Percentiles rank a stretch among this genome's conserved stretches.
phyloP scores from a whole-genome alignment of 2,797 vertebrate genomes.

The Eulemur rubriventer region DNA sequence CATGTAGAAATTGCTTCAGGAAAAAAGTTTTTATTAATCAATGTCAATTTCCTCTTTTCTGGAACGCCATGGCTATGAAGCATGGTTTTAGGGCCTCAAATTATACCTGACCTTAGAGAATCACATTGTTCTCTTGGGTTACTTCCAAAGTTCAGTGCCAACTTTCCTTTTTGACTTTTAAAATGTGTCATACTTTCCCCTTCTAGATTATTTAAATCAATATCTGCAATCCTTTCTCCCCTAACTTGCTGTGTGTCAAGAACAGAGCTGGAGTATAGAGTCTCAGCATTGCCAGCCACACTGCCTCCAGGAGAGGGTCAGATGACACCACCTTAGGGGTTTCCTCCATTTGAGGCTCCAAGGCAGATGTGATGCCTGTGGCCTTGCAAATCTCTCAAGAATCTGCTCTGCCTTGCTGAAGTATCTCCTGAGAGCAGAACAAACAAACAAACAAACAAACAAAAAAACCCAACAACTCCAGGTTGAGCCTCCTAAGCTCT shows the following conservation, averaged over 20 bases:
- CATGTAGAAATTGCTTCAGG: not conserved
- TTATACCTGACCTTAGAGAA: not conserved
- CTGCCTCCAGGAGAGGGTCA: not conserved
- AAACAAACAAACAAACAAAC: too few species aligned
- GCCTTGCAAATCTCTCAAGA: not conserved
- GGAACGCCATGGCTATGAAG: not conserved
- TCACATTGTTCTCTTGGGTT: not conserved
- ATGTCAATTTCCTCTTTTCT: not conserved
- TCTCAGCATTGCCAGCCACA: not conserved
- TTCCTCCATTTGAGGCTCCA: not conserved
- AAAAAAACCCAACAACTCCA: not conserved
- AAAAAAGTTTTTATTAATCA: not conserved
- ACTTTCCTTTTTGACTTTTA: not conserved
- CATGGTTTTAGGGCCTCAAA: not conserved
- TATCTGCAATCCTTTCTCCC: not conserved
- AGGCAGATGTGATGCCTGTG: not conserved
- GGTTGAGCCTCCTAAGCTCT: not conserved
- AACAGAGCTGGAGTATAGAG: not conserved
- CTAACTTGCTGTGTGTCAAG: not conserved
- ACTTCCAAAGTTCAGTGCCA: conserved; percentile 1
- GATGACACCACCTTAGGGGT: not conserved
- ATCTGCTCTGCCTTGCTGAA: not conserved
- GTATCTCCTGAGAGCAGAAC: not conserved
- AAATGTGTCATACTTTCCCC: not conserved
- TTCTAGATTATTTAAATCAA: not conserved